phyloP scores from a whole-genome alignment of 2,797 vertebrate species.

The Parauchenoglanis punctatus region DNA sequence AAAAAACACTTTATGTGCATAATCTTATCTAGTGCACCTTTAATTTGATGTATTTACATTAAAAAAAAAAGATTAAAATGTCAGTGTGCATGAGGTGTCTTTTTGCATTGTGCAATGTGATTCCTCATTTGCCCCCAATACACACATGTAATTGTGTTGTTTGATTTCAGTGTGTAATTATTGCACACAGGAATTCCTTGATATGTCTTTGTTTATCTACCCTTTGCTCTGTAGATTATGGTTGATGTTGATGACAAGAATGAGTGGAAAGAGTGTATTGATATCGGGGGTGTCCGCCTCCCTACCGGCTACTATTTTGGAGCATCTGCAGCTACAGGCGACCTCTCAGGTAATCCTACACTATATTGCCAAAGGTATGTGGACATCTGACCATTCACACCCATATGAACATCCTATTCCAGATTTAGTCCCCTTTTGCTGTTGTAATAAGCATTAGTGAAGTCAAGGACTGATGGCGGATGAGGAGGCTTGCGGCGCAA shows the following conservation, averaged over 20 bases:
- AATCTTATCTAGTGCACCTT: not conserved
- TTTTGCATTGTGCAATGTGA: not conserved
- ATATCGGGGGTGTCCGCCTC: conserved; percentile 90
- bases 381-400: not conserved
- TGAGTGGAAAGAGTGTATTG: conserved; percentile 96
- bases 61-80: not conserved
- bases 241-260: conserved; percentile 92
- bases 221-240: conserved; percentile 82
- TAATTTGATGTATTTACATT: not conserved
- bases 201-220: not conserved
- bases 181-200: not conserved
- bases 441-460: not conserved
- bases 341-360: conserved; percentile 84
- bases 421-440: not conserved
- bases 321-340: conserved; percentile 93
- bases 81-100: not conserved
- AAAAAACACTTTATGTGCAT: not conserved
- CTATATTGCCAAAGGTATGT: not conserved
- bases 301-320: conserved; percentile 97
- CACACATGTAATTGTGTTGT: not conserved
- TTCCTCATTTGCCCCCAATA: not conserved
- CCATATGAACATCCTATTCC: not conserved
- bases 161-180: not conserved
- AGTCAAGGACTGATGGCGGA: not conserved
- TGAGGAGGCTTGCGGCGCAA: not conserved